Base-by-base conservation (phyloP, 2,888 invertebrate genomes). In the Patella depressa region DNA sequence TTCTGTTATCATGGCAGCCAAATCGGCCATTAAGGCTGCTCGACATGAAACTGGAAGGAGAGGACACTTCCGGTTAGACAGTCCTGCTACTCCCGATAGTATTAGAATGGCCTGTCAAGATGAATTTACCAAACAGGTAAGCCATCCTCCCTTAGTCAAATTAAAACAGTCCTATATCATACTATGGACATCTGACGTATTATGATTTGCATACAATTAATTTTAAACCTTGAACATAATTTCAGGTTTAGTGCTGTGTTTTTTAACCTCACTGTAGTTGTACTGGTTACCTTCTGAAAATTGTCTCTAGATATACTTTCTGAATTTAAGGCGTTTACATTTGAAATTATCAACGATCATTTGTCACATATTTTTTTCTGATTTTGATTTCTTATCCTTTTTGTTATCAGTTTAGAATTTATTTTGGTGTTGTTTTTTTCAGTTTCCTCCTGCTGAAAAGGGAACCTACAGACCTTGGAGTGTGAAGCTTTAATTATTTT, bases 61-160 rank as follows among this genome's bases (percentile, higher is more conserved):
- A n/a, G 79, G 79, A 12, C 79, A 80, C 53, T 96, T 96, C 89
- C 90, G 92, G 59, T 75, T 91, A 7, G 94, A 96, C 87, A 94
- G 96, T 7, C 98, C 98, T 4, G 97, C 97, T 0, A 98, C 98
- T 0, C 94, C 96, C 0, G 96, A 96, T 45, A 94, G 95, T 79
- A 97, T 98, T 86, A 94, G 98, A 74, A 95, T 97, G 95, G 96
- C 96, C 17, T 98, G 98, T 88, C 93, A 94, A 84, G 98, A 98
- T 91, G 93, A 95, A 84, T 95, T 98, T 80, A 96, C 95, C 2
- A 92, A 94, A 80, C 94, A 95, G 94, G 96, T 97, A 83, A 77
- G 70, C 65, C 24, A 5, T 3, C n/a, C 19, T 59, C 2, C n/a
- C 54, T 5, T 11, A 34, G 53, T 14, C 24, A 11, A 74, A 17